phyloP scores from a whole-genome alignment of 2,888 invertebrate species.

The Cephus sareptanus region DNA sequence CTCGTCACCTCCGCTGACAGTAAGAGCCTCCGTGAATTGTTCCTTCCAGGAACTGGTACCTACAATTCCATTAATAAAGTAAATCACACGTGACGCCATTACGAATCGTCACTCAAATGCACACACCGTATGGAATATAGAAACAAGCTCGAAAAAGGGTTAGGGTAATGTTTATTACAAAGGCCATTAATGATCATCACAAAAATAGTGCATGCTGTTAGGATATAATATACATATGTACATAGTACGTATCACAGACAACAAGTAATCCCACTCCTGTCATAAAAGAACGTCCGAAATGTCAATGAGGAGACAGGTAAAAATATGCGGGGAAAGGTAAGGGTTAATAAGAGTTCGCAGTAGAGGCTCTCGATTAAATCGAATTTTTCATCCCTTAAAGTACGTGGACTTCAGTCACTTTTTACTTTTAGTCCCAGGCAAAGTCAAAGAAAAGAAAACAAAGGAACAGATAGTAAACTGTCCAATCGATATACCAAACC shows the following conservation, averaged over 20 bases:
- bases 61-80: conserved; percentile 55
- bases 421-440: background rate
- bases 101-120: background rate
- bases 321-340: background rate
- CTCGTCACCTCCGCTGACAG: conserved; percentile 87
- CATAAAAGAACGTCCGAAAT: background rate
- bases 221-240: too few relatives aligned
- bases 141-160: background rate
- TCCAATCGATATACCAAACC: background rate
- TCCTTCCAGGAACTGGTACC: conserved; percentile 99
- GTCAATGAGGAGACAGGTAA: background rate
- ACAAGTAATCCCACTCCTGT: background rate
- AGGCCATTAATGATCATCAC: background rate
- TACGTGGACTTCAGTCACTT: background rate
- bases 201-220: background rate
- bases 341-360: background rate
- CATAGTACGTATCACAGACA: too few relatives aligned
- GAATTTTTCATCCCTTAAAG: background rate
- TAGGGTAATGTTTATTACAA: background rate
- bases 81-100: background rate
- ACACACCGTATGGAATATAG: background rate
- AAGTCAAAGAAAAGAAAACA: background rate
- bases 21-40: conserved; percentile 96
- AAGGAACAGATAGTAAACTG: background rate
- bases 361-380: background rate